Percentiles rank a stretch among this genome's conserved stretches.
These are phyloP conservation scores for Empis stercorea DNA, from an alignment of 2,888 invertebrate species.

Conservation along the genomic window DNA sequence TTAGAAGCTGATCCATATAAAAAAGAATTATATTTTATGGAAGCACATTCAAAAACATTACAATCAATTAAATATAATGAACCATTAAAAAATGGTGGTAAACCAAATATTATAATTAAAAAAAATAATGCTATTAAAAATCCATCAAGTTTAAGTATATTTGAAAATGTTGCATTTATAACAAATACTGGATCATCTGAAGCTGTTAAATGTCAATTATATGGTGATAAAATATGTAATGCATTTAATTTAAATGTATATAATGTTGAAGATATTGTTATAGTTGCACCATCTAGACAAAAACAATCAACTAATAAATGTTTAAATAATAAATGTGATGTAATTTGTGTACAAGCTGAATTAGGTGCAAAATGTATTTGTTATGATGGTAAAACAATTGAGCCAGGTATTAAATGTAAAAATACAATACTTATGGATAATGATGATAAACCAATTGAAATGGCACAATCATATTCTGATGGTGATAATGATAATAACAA, in stretches of 20 bases:
- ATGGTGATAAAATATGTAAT: conserved; percentile 39
- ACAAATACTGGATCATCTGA: conserved; percentile 41
- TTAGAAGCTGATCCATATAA: conserved; percentile 41
- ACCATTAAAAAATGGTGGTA: conserved; percentile 32
- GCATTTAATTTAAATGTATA: conserved; percentile 35
- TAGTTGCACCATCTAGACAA: conserved; percentile 44
- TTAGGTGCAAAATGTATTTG: conserved; percentile 43
- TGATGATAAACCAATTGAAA: background rate
- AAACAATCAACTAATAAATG: conserved; percentile 40
- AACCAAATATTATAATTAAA: conserved; percentile 36
- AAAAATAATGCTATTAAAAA: conserved; percentile 38
- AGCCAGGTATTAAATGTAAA: conserved; percentile 28
- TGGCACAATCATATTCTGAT: background rate
- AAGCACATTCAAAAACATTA: conserved; percentile 44
- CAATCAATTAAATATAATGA: conserved; percentile 38
- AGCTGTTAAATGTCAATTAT: conserved; percentile 47
- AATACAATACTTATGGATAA: background rate
- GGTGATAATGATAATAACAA: background rate
- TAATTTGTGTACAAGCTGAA: conserved; percentile 47
- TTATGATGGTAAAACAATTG: conserved; percentile 36
- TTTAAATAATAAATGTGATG: conserved; percentile 39
- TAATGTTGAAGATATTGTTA: conserved; percentile 39
- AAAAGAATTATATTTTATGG: conserved; percentile 61
- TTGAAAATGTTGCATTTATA: conserved; percentile 68
- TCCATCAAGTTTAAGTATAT: conserved; percentile 54